Evolutionary conservation across 1,140 invertebrate genomes (phyloP).

Genomic region (Macrostomum lignano): DNA sequence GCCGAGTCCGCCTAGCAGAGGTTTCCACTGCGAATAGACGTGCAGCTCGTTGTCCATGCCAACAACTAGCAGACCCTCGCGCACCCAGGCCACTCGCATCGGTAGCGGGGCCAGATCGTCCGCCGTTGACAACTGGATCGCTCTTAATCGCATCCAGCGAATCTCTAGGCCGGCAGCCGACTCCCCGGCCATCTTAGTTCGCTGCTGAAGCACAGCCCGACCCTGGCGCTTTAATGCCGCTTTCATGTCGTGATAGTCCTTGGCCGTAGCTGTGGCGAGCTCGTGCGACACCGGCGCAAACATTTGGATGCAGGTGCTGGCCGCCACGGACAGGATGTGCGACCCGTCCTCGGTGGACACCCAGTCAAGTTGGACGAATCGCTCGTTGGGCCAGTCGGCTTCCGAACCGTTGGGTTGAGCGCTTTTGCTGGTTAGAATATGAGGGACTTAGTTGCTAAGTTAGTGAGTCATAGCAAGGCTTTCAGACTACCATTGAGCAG

Average conservation of each 20-base stretch:
- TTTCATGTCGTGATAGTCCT: background rate
- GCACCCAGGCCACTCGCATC: constrained; percentile 91
- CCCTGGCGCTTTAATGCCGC: too few species aligned
- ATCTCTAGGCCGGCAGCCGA: too few species aligned
- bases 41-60: constrained; percentile 99
- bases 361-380: constrained; percentile 73
- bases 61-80: constrained; percentile 80
- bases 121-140: constrained; percentile 62
- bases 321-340: constrained; percentile 77
- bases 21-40: constrained; percentile 75
- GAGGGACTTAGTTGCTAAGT: too few species aligned
- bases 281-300: constrained; percentile 28
- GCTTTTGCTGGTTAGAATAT: too few species aligned
- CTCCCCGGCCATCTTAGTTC: too few species aligned
- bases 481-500: too few species aligned
- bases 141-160: constrained; percentile 74
- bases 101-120: constrained; percentile 77
- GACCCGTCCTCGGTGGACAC: constrained; percentile 92
- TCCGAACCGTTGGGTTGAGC: background rate
- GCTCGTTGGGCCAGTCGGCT: background rate
- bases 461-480: too few species aligned
- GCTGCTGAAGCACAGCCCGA: too few species aligned
- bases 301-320: constrained; percentile 48
- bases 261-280: constrained; percentile 11
- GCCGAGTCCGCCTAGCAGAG: constrained; percentile 3